Conservation (phyloP, 1,140 invertebrate genomes). For the Drosophila pruinosa region DNA sequence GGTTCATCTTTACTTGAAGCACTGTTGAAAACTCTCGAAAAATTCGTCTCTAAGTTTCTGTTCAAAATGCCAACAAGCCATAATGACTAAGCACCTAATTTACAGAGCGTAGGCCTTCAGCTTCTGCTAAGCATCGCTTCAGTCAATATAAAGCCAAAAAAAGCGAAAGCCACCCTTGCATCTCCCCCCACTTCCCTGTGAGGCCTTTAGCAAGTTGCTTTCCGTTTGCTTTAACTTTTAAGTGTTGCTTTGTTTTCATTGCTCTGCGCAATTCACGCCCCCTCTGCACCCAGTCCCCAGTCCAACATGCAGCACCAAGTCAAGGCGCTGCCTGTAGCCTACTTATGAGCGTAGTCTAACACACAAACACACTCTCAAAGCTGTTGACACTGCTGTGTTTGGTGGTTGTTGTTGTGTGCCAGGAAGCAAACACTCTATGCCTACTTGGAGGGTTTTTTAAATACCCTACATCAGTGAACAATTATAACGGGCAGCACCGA, state of each 20-base stretch:
- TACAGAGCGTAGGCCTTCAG: constrained; percentile 22
- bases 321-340: constrained; percentile 41
- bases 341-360: constrained; percentile 52
- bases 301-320: background rate
- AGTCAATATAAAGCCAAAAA: constrained; percentile 33
- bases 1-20: background rate
- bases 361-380: constrained; percentile 47
- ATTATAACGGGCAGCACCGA: background rate
- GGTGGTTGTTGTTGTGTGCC: constrained; percentile 50
- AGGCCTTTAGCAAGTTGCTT: constrained; percentile 37
- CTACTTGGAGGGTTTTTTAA: constrained; percentile 49
- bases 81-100: constrained; percentile 53
- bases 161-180: background rate
- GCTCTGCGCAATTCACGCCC: background rate
- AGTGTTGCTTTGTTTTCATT: constrained; percentile 74
- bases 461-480: constrained; percentile 9
- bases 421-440: constrained; percentile 75
- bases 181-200: background rate
- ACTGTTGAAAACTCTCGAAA: background rate
- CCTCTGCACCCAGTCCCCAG: background rate
- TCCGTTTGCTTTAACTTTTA: constrained; percentile 75
- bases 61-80: constrained; percentile 36
- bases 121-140: constrained; percentile 25
- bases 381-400: constrained; percentile 66
- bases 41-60: constrained; percentile 3